Evolutionary conservation across 2,888 invertebrate genomes (phyloP).

Genomic region (Patella caerulea): DNA sequence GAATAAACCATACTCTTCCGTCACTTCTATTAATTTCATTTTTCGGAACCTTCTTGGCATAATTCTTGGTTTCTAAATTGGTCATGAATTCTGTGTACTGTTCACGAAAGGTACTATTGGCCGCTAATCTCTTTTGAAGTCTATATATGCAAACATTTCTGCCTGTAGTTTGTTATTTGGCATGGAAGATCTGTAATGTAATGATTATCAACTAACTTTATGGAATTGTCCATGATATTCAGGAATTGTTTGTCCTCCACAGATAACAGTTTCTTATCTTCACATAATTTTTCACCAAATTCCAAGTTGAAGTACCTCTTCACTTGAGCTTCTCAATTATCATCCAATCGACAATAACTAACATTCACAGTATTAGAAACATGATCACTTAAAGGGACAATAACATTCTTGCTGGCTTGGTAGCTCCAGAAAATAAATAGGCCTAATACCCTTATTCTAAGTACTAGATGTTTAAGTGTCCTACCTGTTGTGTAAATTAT

Average conservation of each 20-base stretch:
- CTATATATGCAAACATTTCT: constrained; percentile 1
- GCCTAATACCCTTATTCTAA: too few relatives aligned
- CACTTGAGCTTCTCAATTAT: too few relatives aligned
- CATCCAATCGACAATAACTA: too few relatives aligned
- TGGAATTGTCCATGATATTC: constrained; percentile 18
- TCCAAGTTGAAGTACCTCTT: too few relatives aligned
- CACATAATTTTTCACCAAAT: too few relatives aligned
- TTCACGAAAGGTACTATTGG: neutral
- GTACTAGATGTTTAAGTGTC: too few relatives aligned
- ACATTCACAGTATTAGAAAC: neutral
- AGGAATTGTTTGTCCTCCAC: constrained; percentile 19
- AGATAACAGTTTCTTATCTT: too few relatives aligned
- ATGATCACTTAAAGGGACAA: constrained; percentile 1
- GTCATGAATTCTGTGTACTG: constrained; percentile 24
- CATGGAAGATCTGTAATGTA: constrained; percentile 20
- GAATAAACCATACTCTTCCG: too few relatives aligned
- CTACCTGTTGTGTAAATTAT: too few relatives aligned
- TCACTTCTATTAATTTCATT: constrained; percentile 8
- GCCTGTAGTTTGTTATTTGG: constrained; percentile 22
- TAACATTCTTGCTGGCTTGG: too few relatives aligned
- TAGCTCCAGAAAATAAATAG: too few relatives aligned
- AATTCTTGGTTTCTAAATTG: constrained; percentile 22
- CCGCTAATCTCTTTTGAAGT: constrained; percentile 8
- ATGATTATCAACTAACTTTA: constrained; percentile 20
- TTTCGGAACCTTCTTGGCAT: constrained; percentile 23